These are phyloP conservation scores for Drosophila meridiana DNA, from an alignment of 2,888 invertebrate genomes.

Conservation along the genomic window DNA sequence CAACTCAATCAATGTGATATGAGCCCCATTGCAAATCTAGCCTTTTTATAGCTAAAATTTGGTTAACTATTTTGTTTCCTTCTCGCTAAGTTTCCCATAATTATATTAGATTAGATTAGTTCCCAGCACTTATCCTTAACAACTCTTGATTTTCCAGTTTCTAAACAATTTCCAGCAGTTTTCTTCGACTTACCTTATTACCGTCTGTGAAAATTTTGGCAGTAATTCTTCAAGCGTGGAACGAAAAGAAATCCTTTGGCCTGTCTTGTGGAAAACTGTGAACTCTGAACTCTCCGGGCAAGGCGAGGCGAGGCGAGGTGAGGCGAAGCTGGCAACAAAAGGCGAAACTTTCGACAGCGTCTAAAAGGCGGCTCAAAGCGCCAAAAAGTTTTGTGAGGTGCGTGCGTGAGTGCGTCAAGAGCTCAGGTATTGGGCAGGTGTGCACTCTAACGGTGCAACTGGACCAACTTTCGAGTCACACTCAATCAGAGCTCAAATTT, in stretches of 20 bases:
- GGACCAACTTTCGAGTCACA: conserved; percentile 63
- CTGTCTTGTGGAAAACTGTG: conserved; percentile 27
- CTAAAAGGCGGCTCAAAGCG: conserved; percentile 57
- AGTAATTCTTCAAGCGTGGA: conserved; percentile 81
- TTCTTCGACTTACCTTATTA: conserved; percentile 84
- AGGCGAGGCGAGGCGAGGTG: not conserved
- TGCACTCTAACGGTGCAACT: conserved; percentile 31
- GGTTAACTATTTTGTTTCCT: not conserved
- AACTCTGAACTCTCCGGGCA: conserved; percentile 6
- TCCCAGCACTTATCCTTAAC: not conserved
- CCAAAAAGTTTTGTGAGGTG: conserved; percentile 3
- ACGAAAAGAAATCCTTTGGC: conserved; percentile 73
- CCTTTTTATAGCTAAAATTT: not conserved
- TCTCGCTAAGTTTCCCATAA: not conserved
- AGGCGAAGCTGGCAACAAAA: conserved; percentile 36
- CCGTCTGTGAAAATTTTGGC: conserved; percentile 86
- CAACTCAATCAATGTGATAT: not conserved
- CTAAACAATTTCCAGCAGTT: not conserved
- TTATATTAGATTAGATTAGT: not conserved
- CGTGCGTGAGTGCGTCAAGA: not conserved
- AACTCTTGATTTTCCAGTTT: not conserved
- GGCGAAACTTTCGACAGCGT: conserved; percentile 50
- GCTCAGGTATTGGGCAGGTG: conserved; percentile 36
- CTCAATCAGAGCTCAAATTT: conserved; percentile 83
- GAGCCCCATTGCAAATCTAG: not conserved